Percentiles rank a stretch among this genome's conserved stretches.
Conservation (phyloP, 1,140 invertebrate genomes). For the Drosophila littoralis region DNA sequence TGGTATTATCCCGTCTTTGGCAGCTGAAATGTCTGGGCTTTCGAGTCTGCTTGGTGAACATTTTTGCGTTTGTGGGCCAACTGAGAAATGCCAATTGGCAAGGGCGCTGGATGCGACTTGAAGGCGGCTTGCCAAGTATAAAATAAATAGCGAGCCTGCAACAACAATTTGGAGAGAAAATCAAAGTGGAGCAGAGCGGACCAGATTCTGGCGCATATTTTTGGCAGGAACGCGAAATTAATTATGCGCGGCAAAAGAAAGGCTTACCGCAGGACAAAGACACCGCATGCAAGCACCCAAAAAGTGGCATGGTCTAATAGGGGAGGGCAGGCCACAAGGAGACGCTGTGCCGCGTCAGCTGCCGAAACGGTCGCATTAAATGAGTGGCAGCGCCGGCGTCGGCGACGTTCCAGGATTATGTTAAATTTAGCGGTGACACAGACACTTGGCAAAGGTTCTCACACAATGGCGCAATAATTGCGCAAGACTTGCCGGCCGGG, state of each 20-base stretch:
- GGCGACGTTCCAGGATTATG: slow-evolving; percentile 67
- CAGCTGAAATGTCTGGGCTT: slow-evolving; percentile 8
- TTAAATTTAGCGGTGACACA: slow-evolving; percentile 81
- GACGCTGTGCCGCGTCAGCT: slow-evolving; percentile 55
- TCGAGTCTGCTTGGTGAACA: slow-evolving; percentile 1
- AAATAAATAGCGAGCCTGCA: slow-evolving; percentile 33
- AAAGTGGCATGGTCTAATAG: slow-evolving; percentile 8
- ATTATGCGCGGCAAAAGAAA: slow-evolving; percentile 72
- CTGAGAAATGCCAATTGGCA: slow-evolving; percentile 46
- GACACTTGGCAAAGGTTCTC: slow-evolving; percentile 78
- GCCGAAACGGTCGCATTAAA: slow-evolving; percentile 52
- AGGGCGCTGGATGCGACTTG: slow-evolving; percentile 18
- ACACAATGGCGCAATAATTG: slow-evolving; percentile 78
- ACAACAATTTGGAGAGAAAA: slow-evolving; percentile 38
- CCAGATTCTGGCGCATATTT: slow-evolving; percentile 73
- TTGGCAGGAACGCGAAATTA: slow-evolving; percentile 80
- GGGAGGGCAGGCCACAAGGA: slow-evolving; percentile 17
- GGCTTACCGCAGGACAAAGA: slow-evolving; percentile 54
- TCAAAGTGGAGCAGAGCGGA: slow-evolving; percentile 58
- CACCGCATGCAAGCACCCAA: slow-evolving; percentile 35
- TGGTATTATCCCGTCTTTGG: slow-evolving; percentile 20
- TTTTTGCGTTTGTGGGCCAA: slow-evolving; percentile 29
- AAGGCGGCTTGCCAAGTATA: slow-evolving; percentile 32
- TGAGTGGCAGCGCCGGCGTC: slow-evolving; percentile 42
- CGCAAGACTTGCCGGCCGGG: slow-evolving; percentile 11